Evolutionary conservation across 2,113 vertebrate genomes (phyloP).

Genomic region (Pituophis catenifer): DNA sequence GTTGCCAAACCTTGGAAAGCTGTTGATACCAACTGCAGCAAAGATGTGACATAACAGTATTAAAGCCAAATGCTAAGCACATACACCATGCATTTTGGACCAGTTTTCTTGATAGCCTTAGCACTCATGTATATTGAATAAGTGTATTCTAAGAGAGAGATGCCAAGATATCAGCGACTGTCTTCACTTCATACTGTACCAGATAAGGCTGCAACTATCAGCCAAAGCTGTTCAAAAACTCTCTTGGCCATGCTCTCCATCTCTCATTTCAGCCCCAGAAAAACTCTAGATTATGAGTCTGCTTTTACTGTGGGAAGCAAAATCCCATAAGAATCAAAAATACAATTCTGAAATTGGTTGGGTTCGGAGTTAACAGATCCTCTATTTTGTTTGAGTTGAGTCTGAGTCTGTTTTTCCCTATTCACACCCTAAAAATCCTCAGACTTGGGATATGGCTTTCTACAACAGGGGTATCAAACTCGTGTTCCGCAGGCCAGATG

Average conservation of each 20-base stretch:
- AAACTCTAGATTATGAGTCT: neutral
- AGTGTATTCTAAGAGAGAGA: neutral
- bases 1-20: neutral
- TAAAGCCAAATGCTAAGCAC: neutral
- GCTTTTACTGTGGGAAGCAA: neutral
- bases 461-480: too few relatives aligned
- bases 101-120: neutral
- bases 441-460: neutral
- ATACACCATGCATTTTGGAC: neutral
- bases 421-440: neutral
- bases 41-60: neutral
- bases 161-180: neutral
- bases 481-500: too few relatives aligned
- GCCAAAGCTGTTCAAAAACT: neutral
- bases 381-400: neutral
- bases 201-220: neutral
- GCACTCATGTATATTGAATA: neutral
- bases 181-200: neutral
- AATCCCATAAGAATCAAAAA: neutral
- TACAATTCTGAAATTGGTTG: neutral
- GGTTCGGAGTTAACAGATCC: neutral
- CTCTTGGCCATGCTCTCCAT: neutral
- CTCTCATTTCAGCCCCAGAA: neutral
- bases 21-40: neutral
- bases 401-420: neutral